A percentile compares a stretch with the other conserved stretches of the same genome.
Evolutionary conservation across 2,113 vertebrate species (phyloP).

Genomic region (Cavia aperea): DNA sequence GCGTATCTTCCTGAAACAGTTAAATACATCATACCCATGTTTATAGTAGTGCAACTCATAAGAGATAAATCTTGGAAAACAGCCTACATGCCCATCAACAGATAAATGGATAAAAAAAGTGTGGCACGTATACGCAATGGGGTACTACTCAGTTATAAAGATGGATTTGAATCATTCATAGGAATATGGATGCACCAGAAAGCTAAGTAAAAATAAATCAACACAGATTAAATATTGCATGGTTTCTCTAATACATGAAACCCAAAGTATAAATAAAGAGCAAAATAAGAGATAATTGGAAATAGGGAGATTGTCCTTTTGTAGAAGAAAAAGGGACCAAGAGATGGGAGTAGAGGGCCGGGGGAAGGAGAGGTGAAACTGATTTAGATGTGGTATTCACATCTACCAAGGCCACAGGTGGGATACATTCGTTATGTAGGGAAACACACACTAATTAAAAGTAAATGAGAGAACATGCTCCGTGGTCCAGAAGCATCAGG

Average conservation of each 20-base stretch:
- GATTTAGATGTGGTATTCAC: not conserved
- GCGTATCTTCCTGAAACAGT: not conserved
- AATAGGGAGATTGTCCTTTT: not conserved
- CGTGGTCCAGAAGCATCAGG: not conserved
- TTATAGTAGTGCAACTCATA: not conserved
- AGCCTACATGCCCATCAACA: not conserved
- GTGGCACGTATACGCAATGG: not conserved
- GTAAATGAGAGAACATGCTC: not conserved
- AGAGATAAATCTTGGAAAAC: not conserved
- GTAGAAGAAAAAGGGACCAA: not conserved
- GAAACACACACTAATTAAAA: not conserved
- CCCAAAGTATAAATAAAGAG: not conserved
- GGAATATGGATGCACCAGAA: not conserved
- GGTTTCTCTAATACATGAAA: not conserved
- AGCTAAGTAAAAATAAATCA: not conserved
- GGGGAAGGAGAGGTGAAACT: not conserved
- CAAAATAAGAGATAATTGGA: not conserved
- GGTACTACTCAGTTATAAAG: not conserved
- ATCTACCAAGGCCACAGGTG: not conserved
- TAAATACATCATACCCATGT: not conserved
- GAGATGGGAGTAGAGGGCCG: not conserved
- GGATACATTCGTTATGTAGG: not conserved
- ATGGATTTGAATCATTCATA: not conserved
- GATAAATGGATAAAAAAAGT: not conserved
- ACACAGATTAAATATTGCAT: not conserved